A percentile compares a stretch with the other conserved stretches of the same genome.
Evolutionary conservation across 2,888 invertebrate species (phyloP).

Genomic region (Pollenia angustigena): DNA sequence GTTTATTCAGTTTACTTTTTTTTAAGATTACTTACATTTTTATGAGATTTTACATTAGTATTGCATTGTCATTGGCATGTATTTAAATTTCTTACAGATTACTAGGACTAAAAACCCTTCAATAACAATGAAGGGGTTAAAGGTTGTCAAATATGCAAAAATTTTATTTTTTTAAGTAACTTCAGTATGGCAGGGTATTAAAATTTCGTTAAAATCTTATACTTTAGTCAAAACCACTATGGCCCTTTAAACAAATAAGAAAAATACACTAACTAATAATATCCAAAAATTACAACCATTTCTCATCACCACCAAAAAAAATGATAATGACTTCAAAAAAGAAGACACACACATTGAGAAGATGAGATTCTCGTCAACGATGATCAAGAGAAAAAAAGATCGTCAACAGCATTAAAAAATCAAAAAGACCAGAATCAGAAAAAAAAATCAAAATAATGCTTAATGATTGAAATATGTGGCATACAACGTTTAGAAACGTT

Average conservation of each 20-base stretch:
- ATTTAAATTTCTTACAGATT: too few relatives aligned
- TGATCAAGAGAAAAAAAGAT: conserved; percentile 46
- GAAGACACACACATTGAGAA: conserved; percentile 27
- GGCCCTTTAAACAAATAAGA: background rate
- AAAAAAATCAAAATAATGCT: conserved; percentile 49
- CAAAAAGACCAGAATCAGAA: background rate
- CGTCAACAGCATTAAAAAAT: conserved; percentile 49
- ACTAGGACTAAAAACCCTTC: too few relatives aligned
- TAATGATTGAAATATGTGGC: conserved; percentile 59
- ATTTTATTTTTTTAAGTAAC: too few relatives aligned
- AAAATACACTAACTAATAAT: conserved; percentile 29
- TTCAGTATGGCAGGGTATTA: background rate
- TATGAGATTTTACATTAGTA: too few relatives aligned
- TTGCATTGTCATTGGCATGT: too few relatives aligned
- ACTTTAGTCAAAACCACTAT: background rate
- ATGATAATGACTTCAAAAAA: conserved; percentile 7
- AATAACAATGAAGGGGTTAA: too few relatives aligned
- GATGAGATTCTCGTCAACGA: conserved; percentile 41
- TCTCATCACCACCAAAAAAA: conserved; percentile 26
- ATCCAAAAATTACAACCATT: conserved; percentile 40
- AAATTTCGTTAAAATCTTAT: conserved; percentile 1
- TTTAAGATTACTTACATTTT: too few relatives aligned
- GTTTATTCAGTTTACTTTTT: too few relatives aligned
- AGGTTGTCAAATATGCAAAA: too few relatives aligned
- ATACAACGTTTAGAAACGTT: conserved; percentile 26